These are phyloP conservation scores for Sycophila sp. DNA, from an alignment of 1,140 invertebrate species.

Conservation along the genomic window DNA sequence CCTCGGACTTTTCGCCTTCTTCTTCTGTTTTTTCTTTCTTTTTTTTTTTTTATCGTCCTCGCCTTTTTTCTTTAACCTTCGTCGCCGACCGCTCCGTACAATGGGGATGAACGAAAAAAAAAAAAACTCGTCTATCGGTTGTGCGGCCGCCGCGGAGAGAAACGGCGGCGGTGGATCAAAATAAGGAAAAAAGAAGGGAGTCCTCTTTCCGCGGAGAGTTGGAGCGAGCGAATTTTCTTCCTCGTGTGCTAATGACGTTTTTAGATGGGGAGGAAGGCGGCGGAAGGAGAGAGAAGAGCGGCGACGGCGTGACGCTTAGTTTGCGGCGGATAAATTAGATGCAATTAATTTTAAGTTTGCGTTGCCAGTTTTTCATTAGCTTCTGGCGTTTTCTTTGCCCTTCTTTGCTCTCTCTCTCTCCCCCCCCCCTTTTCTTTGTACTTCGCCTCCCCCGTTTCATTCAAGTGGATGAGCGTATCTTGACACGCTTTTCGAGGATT, in stretches of 20 bases:
- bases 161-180: too few species aligned
- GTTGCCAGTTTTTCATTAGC: neutral
- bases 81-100: neutral
- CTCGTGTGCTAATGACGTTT: neutral
- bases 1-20: slow-evolving; percentile 21
- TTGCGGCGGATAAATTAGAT: slow-evolving; percentile 4
- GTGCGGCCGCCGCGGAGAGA: too few species aligned
- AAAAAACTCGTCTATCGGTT: neutral
- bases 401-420: slow-evolving; percentile 28
- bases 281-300: neutral
- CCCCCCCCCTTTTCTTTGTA: slow-evolving; percentile 9
- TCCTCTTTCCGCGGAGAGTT: neutral
- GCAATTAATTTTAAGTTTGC: slow-evolving; percentile 21
- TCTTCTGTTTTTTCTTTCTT: neutral
- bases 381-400: slow-evolving; percentile 27
- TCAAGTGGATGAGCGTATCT: slow-evolving; percentile 10
- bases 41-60: slow-evolving; percentile 17
- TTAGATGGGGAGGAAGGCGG: neutral
- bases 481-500: slow-evolving; percentile 1
- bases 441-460: slow-evolving; percentile 35
- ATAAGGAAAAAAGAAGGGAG: too few species aligned
- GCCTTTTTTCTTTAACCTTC: neutral
- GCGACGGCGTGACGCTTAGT: neutral
- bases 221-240: neutral
- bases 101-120: neutral